Percentiles rank a stretch among this genome's conserved stretches.
These are phyloP conservation scores for Myopa tessellatipennis DNA, from an alignment of 2,888 invertebrate genomes.

Conservation along the genomic window DNA sequence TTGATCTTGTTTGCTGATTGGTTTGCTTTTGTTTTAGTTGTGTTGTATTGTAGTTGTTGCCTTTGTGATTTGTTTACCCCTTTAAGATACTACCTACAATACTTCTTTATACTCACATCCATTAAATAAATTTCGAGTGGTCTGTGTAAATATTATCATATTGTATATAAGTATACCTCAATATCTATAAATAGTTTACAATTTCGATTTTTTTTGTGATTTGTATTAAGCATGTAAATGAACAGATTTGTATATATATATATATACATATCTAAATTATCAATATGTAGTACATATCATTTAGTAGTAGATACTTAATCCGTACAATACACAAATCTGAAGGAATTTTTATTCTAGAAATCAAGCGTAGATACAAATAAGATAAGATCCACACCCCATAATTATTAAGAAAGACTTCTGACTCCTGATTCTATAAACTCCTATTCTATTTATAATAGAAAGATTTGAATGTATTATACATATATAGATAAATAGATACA, in stretches of 20 bases:
- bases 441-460: too few relatives aligned
- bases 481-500: too few relatives aligned
- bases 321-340: too few relatives aligned
- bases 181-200: slow-evolving; percentile 13
- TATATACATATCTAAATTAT: neutral
- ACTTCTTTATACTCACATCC: slow-evolving; percentile 2
- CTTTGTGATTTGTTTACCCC: slow-evolving; percentile 18
- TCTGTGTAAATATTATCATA: slow-evolving; percentile 25
- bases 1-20: slow-evolving; percentile 28
- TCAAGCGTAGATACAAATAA: too few relatives aligned
- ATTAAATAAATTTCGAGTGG: slow-evolving; percentile 13
- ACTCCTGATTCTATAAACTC: too few relatives aligned
- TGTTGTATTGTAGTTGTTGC: neutral
- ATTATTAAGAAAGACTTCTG: too few relatives aligned
- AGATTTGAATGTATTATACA: too few relatives aligned
- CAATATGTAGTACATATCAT: too few relatives aligned
- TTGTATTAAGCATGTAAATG: neutral
- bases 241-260: neutral
- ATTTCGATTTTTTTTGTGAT: slow-evolving; percentile 11
- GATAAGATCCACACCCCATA: too few relatives aligned
- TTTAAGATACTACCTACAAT: neutral
- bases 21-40: neutral
- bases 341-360: too few relatives aligned
- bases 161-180: neutral
- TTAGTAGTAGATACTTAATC: too few relatives aligned